A percentile compares a stretch with the other conserved stretches of the same genome.
phyloP scores from a whole-genome alignment of 2,113 vertebrate species.

The Hippocampus abdominalis region DNA sequence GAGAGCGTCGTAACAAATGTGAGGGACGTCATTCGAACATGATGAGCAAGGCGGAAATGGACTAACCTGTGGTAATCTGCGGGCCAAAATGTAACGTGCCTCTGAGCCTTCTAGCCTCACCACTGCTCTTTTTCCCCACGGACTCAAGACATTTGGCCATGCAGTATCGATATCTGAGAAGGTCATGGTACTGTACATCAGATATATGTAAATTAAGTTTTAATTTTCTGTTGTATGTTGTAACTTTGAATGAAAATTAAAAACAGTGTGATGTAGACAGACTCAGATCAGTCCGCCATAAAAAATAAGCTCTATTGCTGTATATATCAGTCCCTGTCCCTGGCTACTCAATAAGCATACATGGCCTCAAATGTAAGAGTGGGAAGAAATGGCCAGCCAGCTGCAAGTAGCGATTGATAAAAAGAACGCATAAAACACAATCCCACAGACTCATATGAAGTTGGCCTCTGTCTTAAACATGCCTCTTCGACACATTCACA shows the following conservation, averaged over 20 bases:
- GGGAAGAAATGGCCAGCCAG: constrained; percentile 48
- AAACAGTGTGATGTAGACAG: constrained; percentile 42
- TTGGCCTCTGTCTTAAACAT: background rate
- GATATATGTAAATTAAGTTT: no score
- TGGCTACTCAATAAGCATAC: constrained; percentile 59
- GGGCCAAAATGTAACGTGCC: no score
- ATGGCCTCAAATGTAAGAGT: constrained; percentile 54
- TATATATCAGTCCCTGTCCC: constrained; percentile 55
- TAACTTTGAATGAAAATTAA: constrained; percentile 55
- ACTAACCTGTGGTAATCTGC: no score
- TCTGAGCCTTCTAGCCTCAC: no score
- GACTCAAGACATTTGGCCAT: no score
- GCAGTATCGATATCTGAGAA: no score
- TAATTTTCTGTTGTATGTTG: constrained; percentile 44
- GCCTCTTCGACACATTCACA: background rate
- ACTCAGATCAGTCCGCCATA: constrained; percentile 59
- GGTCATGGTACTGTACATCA: no score
- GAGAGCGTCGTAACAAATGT: no score
- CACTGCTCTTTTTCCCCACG: no score
- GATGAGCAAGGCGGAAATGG: no score
- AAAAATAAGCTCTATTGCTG: constrained; percentile 56
- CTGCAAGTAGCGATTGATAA: constrained; percentile 47
- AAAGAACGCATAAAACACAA: constrained; percentile 20
- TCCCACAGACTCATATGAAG: background rate
- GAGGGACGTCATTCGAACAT: no score